These are phyloP conservation scores for Perca flavescens DNA, from an alignment of 2,113 vertebrate genomes.

Conservation along the genomic window DNA sequence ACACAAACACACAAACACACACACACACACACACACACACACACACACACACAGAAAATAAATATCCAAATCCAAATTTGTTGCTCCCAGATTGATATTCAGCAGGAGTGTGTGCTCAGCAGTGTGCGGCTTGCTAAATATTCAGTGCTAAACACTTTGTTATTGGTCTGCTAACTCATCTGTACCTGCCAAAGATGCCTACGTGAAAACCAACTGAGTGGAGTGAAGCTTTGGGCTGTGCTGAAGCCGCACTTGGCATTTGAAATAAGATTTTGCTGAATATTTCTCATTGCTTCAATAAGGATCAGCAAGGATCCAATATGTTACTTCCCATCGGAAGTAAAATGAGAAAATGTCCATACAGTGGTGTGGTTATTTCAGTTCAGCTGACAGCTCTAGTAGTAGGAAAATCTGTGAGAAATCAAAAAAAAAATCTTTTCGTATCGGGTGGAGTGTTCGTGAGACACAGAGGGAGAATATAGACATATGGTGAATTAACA, in stretches of 20 bases:
- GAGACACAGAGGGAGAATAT: background rate
- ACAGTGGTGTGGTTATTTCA: background rate
- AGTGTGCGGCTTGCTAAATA: slow-evolving; percentile 62
- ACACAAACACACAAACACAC: background rate
- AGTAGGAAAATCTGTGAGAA: background rate
- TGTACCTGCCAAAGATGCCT: slow-evolving; percentile 46
- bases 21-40: slow-evolving; percentile 9
- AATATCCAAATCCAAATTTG: slow-evolving; percentile 50
- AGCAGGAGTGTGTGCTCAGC: slow-evolving; percentile 64
- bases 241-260: slow-evolving; percentile 45
- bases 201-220: slow-evolving; percentile 28
- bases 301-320: too few relatives aligned
- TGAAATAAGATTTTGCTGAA: slow-evolving; percentile 18
- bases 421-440: background rate
- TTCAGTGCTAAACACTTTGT: slow-evolving; percentile 71
- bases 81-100: slow-evolving; percentile 48
- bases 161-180: slow-evolving; percentile 58
- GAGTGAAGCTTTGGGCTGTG: slow-evolving; percentile 42
- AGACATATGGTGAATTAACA: background rate
- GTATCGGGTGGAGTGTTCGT: background rate
- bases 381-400: background rate
- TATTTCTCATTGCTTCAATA: too few relatives aligned
- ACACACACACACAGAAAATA: slow-evolving; percentile 10
- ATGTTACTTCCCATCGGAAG: too few relatives aligned
- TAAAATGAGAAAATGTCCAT: too few relatives aligned